phyloP scores from a whole-genome alignment of 2,113 vertebrate genomes.

The Hyperopisus bebe region DNA sequence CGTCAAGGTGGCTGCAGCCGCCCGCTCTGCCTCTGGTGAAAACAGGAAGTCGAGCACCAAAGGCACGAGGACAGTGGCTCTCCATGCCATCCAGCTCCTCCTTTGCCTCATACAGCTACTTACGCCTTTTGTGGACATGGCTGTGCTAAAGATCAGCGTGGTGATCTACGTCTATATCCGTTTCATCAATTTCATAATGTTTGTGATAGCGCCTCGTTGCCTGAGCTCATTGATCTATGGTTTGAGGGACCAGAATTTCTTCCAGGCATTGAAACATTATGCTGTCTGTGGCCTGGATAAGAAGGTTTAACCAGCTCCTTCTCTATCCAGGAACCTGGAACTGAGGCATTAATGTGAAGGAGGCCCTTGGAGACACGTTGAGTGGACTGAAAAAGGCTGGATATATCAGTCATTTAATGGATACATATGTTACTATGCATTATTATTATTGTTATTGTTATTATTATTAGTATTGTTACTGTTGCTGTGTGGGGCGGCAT shows the following conservation, averaged over 20 bases:
- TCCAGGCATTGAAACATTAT: conserved; percentile 24
- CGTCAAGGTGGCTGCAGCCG: too few species aligned
- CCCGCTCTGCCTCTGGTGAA: too few species aligned
- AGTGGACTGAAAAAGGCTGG: background rate
- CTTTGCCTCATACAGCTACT: conserved; percentile 30
- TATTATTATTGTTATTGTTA: background rate
- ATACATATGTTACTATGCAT: background rate
- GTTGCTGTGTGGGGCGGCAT: too few species aligned
- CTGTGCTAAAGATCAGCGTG: conserved; percentile 8
- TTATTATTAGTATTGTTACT: too few species aligned
- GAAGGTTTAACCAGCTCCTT: background rate
- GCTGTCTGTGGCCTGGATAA: conserved; percentile 24
- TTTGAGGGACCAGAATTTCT: conserved; percentile 19
- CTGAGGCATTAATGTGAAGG: background rate
- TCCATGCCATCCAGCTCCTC: conserved; percentile 39
- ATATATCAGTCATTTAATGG: background rate
- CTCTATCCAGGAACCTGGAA: background rate
- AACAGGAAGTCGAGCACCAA: conserved; percentile 28
- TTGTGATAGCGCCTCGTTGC: conserved; percentile 28
- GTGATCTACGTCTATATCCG: conserved; percentile 14
- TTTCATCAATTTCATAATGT: conserved; percentile 29
- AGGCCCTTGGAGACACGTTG: background rate
- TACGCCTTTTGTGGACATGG: conserved; percentile 31
- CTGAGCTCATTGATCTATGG: too few species aligned
- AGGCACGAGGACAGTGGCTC: conserved; percentile 33